Evolutionary conservation across 2,797 vertebrate species (phyloP).

Genomic region (Diplodus puntazzo): DNA sequence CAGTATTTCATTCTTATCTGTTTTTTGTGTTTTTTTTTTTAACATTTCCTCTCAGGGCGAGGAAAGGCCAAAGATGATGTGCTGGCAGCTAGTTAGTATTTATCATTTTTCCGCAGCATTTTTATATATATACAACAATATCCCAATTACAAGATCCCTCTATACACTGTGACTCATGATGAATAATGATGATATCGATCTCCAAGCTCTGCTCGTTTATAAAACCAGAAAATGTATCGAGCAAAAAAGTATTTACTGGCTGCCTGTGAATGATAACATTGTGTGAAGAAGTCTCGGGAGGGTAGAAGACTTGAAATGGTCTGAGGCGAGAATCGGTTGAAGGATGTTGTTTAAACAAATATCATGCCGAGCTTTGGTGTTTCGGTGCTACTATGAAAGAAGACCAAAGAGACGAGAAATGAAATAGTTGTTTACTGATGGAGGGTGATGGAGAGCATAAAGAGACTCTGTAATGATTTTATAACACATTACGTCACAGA

Average conservation of each 20-base stretch:
- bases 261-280: conserved; percentile 17
- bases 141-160: conserved; percentile 16
- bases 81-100: conserved; percentile 39
- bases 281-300: conserved; percentile 26
- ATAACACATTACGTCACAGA: not conserved
- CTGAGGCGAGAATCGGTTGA: conserved; percentile 15
- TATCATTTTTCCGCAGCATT: conserved; percentile 8
- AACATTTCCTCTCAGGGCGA: conserved; percentile 24
- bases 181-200: conserved; percentile 19
- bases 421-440: conserved; percentile 2
- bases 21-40: conserved; percentile 36
- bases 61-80: conserved; percentile 43
- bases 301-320: not conserved
- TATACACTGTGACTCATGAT: not conserved
- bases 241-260: conserved; percentile 7
- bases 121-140: conserved; percentile 25
- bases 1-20: conserved; percentile 51
- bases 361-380: conserved; percentile 10
- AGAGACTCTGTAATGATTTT: conserved; percentile 9
- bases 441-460: not conserved
- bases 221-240: conserved; percentile 1
- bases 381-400: conserved; percentile 4
- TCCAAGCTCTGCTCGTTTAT: conserved; percentile 2
- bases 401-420: conserved; percentile 16
- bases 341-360: conserved; percentile 27